Evolutionary conservation across 2,797 vertebrate genomes (phyloP), one percentile per base, ranked within the genome.

Genomic region (Periparus ater): DNA sequence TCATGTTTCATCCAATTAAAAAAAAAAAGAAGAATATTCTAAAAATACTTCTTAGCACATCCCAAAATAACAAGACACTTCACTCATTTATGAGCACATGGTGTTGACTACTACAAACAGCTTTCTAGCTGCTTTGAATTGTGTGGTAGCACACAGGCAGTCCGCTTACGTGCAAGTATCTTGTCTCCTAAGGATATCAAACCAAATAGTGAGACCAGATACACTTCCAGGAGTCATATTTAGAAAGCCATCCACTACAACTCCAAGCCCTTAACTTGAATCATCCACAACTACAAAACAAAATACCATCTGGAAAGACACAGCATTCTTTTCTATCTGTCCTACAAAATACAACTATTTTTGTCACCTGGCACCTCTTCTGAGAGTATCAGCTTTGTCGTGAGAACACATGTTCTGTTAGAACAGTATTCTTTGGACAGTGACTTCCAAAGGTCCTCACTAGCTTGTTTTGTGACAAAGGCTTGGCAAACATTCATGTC

Each of bases 21-120:
- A 70, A 72, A 66, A 47, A 51, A 22, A 54, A 58, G 26, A 45
- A 32, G 1, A 79, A 32, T 9, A 57, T 4, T 47, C 93, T 95
- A 94, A 95, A 96, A 96, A 95, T 96, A 93, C 42, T 77, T 86
- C 77, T 77, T 36, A 80, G 82, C 48, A 34, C 60, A 95, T 88
- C 85, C 75, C 85, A 96, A 93, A 92, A 96, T 78, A 96, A 97
- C 90, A 93, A 83, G 72, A 75, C 92, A 87, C 91, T 95, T 88
- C 53, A 93, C 85, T 88, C 88, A 79, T 86, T 91, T 85, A 58
- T 36, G 78, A 96, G 71, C 91, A 94, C 88, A 78, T 80, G 76
- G 90, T 85, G 89, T 79, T 95, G 93, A 96, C 96, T 94, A 80
- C 85, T 94, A 91, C 92, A 63, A 80, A 83, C 82, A 94, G 91